Evolutionary conservation across 1,140 invertebrate species (phyloP).

Genomic region (Drosophila bifasciata): DNA sequence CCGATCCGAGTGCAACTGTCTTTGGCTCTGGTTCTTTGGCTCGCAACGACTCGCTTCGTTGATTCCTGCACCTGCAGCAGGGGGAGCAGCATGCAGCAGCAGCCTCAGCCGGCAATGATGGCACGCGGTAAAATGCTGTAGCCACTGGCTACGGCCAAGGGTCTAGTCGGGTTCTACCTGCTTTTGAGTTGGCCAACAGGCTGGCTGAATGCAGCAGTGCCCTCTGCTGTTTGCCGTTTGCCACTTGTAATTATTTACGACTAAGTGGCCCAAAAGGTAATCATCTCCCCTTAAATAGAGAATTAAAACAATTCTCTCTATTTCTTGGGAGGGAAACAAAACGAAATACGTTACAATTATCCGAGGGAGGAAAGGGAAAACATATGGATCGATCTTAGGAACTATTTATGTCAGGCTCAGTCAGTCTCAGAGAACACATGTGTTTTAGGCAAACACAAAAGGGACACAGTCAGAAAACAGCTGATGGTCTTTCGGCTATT

Average conservation of each 20-base stretch:
- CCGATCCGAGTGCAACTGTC: constrained; percentile 27
- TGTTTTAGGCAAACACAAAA: constrained; percentile 10
- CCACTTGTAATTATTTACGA: constrained; percentile 49
- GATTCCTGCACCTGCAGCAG: constrained; percentile 68
- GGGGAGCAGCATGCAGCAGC: constrained; percentile 4
- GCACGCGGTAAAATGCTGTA: constrained; percentile 52
- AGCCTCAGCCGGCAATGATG: constrained; percentile 49
- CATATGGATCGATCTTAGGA: constrained; percentile 40
- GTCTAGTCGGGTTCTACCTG: constrained; percentile 33
- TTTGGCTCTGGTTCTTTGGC: constrained; percentile 21
- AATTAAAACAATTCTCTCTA: constrained; percentile 17
- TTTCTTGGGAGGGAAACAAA: constrained; percentile 15
- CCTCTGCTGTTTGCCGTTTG: constrained; percentile 37
- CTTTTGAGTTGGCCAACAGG: neutral
- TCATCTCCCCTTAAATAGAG: constrained; percentile 20
- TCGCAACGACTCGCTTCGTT: constrained; percentile 56
- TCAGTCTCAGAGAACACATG: constrained; percentile 19
- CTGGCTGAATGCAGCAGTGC: constrained; percentile 25
- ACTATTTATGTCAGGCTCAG: constrained; percentile 70
- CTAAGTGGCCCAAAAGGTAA: constrained; percentile 43
- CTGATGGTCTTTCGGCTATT: constrained; percentile 20
- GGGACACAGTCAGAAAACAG: constrained; percentile 18
- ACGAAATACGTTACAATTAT: constrained; percentile 64
- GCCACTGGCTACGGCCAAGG: constrained; percentile 3
- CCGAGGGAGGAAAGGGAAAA: constrained; percentile 17